Base-by-base conservation (phyloP, 2,797 vertebrate species). In the Enteromius fasciolatus region DNA sequence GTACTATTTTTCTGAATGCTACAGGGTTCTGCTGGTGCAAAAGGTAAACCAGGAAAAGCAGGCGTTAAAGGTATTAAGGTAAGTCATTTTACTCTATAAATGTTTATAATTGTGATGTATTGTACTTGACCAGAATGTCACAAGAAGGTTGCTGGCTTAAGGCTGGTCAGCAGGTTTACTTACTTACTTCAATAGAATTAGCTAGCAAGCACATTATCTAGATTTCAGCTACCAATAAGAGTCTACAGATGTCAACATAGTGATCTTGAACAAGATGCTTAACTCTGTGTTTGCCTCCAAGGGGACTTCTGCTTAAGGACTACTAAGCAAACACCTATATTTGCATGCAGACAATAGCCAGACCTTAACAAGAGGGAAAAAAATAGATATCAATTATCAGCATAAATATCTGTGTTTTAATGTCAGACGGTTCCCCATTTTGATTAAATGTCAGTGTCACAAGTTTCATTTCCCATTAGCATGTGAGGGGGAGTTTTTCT, bases 1-100 rank as follows among this genome's bases (percentile, higher is more conserved):
- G 39, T 8, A 76, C 23, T 83, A 10, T 61, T 77, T 77, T 25
- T 85, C 2, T 82, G 1, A 87, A 52, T 79, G 9, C 88, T 84
- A 57, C 85, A 95, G 94, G 94, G 93, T 18, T 3, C 52, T 59
- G 5, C 1, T 25, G 94, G 94, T 52, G 88, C 87, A 0, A 66
- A 70, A 20, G 95, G 94, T 1, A 1, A 87, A 67, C 0, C 83
- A 28, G 94, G 94, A 64, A 69, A 85, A 54, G 84, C 66, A 3
- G 93, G 92, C 83, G 84, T 83, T 69, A 88, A 90, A 90, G 94
- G 94, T 76, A 31, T 88, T 83, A 93, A 93, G 93, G 94, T 94
- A 89, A 90, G 57, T 48, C 17, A 18, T 6, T 63, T 46, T 9
- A 31, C 57, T 75, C 73, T 75, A 63, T 25, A 31, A 63, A 63